Evolutionary conservation across 2,888 invertebrate species (phyloP).

Genomic region (Andrena bicolor): DNA sequence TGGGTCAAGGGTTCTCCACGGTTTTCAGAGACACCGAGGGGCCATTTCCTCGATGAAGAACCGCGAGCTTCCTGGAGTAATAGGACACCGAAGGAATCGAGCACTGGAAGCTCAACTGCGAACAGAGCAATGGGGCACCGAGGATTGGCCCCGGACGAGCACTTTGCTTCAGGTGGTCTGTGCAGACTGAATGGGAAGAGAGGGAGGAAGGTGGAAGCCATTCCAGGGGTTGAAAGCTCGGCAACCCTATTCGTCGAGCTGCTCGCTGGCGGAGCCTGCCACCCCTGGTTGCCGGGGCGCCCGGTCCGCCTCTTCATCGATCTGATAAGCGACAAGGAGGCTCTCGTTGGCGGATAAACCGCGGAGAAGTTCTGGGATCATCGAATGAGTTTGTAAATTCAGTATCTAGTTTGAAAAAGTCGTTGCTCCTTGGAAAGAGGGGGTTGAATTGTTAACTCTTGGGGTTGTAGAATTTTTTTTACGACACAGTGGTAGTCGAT

Average conservation of each 20-base stretch:
- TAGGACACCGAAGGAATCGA: background rate
- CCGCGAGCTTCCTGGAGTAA: background rate
- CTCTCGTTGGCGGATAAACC: constrained; percentile 42
- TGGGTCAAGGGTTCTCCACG: too few relatives aligned
- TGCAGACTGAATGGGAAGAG: constrained; percentile 69
- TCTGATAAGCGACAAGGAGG: constrained; percentile 75
- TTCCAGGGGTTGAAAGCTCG: constrained; percentile 68
- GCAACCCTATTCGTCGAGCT: constrained; percentile 76
- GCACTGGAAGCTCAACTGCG: background rate
- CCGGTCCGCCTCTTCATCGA: constrained; percentile 82
- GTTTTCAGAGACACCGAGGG: too few relatives aligned
- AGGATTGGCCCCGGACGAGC: constrained; percentile 3
- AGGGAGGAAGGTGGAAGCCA: constrained; percentile 72
- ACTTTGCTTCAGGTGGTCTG: constrained; percentile 67
- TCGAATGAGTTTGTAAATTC: background rate
- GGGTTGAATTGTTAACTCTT: too few relatives aligned
- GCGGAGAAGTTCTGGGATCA: constrained; percentile 15
- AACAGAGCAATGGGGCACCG: constrained; percentile 1
- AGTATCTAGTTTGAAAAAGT: background rate
- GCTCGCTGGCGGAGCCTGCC: constrained; percentile 64
- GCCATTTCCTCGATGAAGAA: too few relatives aligned
- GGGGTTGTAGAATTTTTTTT: too few relatives aligned
- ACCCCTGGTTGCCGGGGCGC: constrained; percentile 75
- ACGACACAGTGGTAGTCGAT: too few relatives aligned
- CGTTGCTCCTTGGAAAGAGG: too few relatives aligned